phyloP scores from a whole-genome alignment of 2,113 vertebrate species.

The Blennius ocellaris region DNA sequence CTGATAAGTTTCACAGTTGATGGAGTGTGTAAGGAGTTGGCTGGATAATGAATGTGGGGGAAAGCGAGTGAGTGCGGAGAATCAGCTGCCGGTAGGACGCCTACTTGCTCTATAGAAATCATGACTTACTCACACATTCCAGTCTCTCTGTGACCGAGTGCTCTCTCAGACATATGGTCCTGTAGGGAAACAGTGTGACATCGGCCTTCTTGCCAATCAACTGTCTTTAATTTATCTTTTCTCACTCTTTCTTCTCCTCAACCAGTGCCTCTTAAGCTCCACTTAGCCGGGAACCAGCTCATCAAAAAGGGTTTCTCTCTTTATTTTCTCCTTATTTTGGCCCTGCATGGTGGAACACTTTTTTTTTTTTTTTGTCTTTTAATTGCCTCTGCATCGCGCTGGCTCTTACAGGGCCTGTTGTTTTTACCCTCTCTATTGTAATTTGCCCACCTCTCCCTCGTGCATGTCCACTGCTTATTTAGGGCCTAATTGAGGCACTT shows the following conservation, averaged over 20 bases:
- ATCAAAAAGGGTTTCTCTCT: slow-evolving; percentile 50
- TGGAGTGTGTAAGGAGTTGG: slow-evolving; percentile 51
- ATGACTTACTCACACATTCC: slow-evolving; percentile 81
- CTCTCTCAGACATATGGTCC: slow-evolving; percentile 76
- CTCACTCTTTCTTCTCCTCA: slow-evolving; percentile 64
- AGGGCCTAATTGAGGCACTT: slow-evolving; percentile 84
- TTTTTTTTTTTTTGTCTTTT: slow-evolving; percentile 80
- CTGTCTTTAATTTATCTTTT: slow-evolving; percentile 74
- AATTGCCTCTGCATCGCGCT: slow-evolving; percentile 75
- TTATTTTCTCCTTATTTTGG: slow-evolving; percentile 55
- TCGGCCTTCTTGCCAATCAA: slow-evolving; percentile 76
- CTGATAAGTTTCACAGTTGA: slow-evolving; percentile 67
- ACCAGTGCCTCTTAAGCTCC: slow-evolving; percentile 70
- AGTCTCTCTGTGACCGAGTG: slow-evolving; percentile 76
- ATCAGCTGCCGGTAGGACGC: slow-evolving; percentile 72
- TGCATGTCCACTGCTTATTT: slow-evolving; percentile 76
- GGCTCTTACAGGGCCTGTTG: slow-evolving; percentile 73
- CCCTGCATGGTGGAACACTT: slow-evolving; percentile 72
- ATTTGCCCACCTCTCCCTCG: slow-evolving; percentile 74
- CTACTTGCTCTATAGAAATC: slow-evolving; percentile 74
- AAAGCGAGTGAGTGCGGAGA: slow-evolving; percentile 51
- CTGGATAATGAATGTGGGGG: slow-evolving; percentile 70
- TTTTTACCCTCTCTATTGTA: slow-evolving; percentile 78
- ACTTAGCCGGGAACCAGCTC: slow-evolving; percentile 72
- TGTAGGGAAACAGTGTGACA: slow-evolving; percentile 79